A percentile compares a stretch with the other conserved stretches of the same genome.
Evolutionary conservation across 2,888 invertebrate genomes (phyloP).

Genomic region (Gisinianus flammeolus): DNA sequence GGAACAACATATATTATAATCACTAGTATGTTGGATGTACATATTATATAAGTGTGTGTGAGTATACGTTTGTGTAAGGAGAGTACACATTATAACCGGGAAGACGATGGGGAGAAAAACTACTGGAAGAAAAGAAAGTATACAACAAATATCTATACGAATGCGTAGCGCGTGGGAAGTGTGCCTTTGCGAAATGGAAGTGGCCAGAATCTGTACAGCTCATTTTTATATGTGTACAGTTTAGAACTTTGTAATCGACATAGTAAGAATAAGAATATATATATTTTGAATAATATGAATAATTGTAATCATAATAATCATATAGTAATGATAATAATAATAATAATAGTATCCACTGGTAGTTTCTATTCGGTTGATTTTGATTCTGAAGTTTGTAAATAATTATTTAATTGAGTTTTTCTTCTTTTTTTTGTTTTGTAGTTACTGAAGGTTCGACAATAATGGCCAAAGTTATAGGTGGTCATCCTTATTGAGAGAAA

Average conservation of each 20-base stretch:
- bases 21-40: not conserved
- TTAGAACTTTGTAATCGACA: not conserved
- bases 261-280: slow-evolving; percentile 7
- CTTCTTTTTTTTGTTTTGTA: not conserved
- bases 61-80: not conserved
- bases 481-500: not conserved
- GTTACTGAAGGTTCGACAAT: not conserved
- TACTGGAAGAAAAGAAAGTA: slow-evolving; percentile 13
- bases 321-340: too few species aligned
- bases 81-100: slow-evolving; percentile 32
- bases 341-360: not conserved
- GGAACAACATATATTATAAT: not conserved
- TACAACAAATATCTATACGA: not conserved
- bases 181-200: slow-evolving; percentile 8
- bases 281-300: not conserved
- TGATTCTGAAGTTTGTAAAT: not conserved
- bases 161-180: slow-evolving; percentile 23
- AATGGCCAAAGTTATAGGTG: not conserved
- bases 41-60: not conserved
- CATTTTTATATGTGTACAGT: slow-evolving; percentile 7
- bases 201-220: slow-evolving; percentile 12
- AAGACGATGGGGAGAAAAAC: slow-evolving; percentile 25
- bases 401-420: too few species aligned
- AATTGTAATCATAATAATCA: slow-evolving; percentile 1
- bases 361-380: not conserved